Evolutionary conservation across 2,113 vertebrate genomes (phyloP).

Genomic region (Pelvicachromis taeniatus): DNA sequence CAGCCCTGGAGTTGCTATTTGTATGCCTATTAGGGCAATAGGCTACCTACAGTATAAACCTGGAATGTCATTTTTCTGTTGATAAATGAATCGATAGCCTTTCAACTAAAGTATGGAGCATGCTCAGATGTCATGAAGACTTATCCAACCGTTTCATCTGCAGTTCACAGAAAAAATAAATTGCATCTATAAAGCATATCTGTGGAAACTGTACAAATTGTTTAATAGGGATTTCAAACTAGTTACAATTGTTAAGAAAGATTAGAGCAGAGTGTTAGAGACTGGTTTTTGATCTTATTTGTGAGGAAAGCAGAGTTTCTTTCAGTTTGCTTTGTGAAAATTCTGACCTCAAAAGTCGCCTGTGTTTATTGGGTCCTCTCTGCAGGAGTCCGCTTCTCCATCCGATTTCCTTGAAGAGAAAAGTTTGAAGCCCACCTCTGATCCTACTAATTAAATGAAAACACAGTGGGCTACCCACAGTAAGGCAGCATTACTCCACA

Average conservation of each 20-base stretch:
- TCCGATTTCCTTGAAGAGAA: conserved; percentile 48
- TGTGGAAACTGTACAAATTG: not conserved
- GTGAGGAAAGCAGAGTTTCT: not conserved
- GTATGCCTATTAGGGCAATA: not conserved
- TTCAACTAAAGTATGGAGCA: not conserved
- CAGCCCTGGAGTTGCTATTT: not conserved
- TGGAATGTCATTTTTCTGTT: not conserved
- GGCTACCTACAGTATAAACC: not conserved
- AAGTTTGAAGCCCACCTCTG: conserved; percentile 60
- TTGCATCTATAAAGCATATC: not conserved
- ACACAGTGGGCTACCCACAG: conserved; percentile 52
- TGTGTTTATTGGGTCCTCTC: conserved; percentile 51
- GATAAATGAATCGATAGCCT: not conserved
- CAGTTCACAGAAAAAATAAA: not conserved
- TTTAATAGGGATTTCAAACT: conserved; percentile 2
- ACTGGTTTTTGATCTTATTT: not conserved
- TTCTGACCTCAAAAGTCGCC: conserved; percentile 31
- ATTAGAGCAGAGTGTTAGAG: not conserved
- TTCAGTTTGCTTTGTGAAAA: conserved; percentile 37
- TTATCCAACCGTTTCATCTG: not conserved
- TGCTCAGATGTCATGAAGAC: not conserved
- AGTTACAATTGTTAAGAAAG: conserved; percentile 1
- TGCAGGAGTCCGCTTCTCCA: conserved; percentile 37
- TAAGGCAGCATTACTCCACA: not conserved
- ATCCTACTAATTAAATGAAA: conserved; percentile 68